Percentiles rank a stretch among this genome's conserved stretches.
Evolutionary conservation across 2,888 invertebrate species (phyloP).

Genomic region (Lithophane socia): DNA sequence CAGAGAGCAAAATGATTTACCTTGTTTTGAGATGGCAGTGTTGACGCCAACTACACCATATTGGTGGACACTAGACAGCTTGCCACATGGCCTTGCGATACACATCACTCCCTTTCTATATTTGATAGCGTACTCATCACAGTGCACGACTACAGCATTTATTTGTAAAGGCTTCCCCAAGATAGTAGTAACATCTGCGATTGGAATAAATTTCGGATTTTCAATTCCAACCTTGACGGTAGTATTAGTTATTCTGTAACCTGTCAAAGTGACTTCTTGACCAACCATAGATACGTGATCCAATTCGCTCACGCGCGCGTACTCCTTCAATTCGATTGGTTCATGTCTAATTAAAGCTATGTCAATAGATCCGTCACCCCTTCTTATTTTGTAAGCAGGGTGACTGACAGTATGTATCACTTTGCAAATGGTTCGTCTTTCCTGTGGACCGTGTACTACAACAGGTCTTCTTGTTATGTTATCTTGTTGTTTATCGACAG

Average conservation of each 20-base stretch:
- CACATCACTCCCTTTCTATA: conserved; percentile 15
- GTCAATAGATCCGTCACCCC: not conserved
- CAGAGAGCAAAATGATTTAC: not conserved
- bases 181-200: not conserved
- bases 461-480: not conserved
- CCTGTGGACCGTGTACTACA: conserved; percentile 2
- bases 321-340: conserved; percentile 10
- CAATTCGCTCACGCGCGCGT: conserved; percentile 37
- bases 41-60: conserved; percentile 47
- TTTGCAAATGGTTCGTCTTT: not conserved
- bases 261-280: not conserved
- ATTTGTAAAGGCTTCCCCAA: conserved; percentile 33
- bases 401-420: not conserved
- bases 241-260: no score
- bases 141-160: conserved; percentile 20
- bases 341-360: conserved; percentile 39
- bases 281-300: conserved; percentile 35
- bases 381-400: not conserved
- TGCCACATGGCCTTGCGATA: conserved; percentile 27
- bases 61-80: not conserved
- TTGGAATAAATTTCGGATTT: rapidly evolving
- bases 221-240: rapidly evolving
- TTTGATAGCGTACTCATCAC: not conserved
- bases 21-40: not conserved
- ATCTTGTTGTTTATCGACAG: rapidly evolving